Evolutionary conservation across 2,888 invertebrate species (phyloP).

Genomic region (Troglohyphantes excavatus): DNA sequence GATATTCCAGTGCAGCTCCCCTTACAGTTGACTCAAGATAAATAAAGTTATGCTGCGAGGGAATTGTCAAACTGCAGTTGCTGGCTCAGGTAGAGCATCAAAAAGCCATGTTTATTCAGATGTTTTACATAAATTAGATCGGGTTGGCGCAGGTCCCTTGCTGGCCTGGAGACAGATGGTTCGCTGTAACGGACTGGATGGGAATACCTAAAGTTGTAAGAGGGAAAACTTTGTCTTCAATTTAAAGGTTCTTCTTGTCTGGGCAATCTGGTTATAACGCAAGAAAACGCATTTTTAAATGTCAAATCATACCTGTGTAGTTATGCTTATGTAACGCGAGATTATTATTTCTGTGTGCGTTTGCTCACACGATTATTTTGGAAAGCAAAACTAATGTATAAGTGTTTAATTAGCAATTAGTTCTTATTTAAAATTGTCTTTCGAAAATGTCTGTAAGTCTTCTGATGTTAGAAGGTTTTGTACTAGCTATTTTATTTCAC

Average conservation of each 20-base stretch:
- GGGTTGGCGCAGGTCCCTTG: slow-evolving; percentile 1
- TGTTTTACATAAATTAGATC: slow-evolving; percentile 73
- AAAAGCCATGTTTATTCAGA: slow-evolving; percentile 72
- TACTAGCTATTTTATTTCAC: no score
- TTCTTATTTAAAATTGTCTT: no score
- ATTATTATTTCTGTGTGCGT: no score
- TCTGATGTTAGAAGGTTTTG: no score
- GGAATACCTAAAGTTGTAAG: background rate
- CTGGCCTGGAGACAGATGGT: slow-evolving; percentile 32
- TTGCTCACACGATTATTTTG: no score
- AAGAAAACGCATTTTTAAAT: background rate
- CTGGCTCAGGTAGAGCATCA: slow-evolving; percentile 45
- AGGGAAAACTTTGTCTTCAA: slow-evolving; percentile 31
- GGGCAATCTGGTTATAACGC: background rate
- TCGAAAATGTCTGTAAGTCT: no score
- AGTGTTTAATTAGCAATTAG: no score
- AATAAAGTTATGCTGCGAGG: slow-evolving; percentile 56
- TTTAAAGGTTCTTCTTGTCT: slow-evolving; percentile 25
- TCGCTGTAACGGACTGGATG: background rate
- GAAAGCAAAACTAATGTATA: no score
- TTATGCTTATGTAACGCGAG: no score
- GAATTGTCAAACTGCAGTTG: slow-evolving; percentile 56
- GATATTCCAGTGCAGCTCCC: slow-evolving; percentile 46
- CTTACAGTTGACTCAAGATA: slow-evolving; percentile 45
- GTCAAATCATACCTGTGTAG: no score